These are phyloP conservation scores for Plagodis dolabraria DNA, from an alignment of 2,888 invertebrate genomes.

Conservation along the genomic window DNA sequence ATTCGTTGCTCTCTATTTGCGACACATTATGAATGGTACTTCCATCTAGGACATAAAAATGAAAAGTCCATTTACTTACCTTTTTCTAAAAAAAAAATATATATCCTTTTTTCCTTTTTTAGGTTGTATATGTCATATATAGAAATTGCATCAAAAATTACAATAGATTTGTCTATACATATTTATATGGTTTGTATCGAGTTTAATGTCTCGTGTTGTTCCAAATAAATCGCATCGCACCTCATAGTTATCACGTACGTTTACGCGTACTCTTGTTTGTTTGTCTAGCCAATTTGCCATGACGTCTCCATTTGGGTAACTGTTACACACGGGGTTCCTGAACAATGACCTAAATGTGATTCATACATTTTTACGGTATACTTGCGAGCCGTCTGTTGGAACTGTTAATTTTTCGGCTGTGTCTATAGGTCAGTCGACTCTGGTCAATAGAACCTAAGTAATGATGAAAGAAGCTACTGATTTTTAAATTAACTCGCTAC, in stretches of 20 bases:
- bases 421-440: conserved; percentile 54
- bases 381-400: conserved; percentile 47
- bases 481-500: conserved; percentile 38
- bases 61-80: too few species aligned
- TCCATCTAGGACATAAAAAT: too few species aligned
- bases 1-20: too few species aligned
- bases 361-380: conserved; percentile 66
- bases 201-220: conserved; percentile 58
- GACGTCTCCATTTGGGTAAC: conserved; percentile 77
- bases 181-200: conserved; percentile 21
- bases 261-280: conserved; percentile 59
- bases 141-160: neutral
- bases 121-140: too few species aligned
- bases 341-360: conserved; percentile 78
- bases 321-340: conserved; percentile 67
- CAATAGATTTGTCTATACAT: neutral
- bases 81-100: too few species aligned
- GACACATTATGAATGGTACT: too few species aligned
- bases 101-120: too few species aligned
- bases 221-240: conserved; percentile 63
- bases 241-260: conserved; percentile 58
- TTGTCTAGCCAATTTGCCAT: conserved; percentile 70
- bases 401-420: conserved; percentile 55
- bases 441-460: conserved; percentile 38
- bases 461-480: conserved; percentile 31